Evolutionary conservation across 1,140 invertebrate genomes (phyloP), one percentile per base, ranked within the genome.

Genomic region (Drosophila dunni): DNA sequence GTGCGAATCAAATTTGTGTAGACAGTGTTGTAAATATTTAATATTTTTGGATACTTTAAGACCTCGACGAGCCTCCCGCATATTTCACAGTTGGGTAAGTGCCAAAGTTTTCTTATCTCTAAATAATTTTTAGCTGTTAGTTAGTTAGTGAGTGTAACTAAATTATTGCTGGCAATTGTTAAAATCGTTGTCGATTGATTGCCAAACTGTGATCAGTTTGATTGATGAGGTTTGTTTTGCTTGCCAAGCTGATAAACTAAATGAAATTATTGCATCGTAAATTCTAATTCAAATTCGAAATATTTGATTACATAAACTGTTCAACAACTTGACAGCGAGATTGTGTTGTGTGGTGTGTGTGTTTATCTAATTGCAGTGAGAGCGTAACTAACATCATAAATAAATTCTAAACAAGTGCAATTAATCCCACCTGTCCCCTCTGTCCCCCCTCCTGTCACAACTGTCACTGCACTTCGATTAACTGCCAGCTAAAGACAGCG

Each of bases 261-360:
- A 62, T 61, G 54, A 15, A 75, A 56, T 75, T 65, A 72, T 80
- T 50, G 56, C 51, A 67, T 76, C 62, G 71, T 75, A 75, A 79
- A 76, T 74, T 40, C 15, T 38, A 63, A 64, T 60, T 60, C 33
- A n/a, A 38, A 69, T 57, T 38, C 40, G 0, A 57, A 44, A 33
- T 36, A 13, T 62, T 44, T 34, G 50, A 44, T 60, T 61, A 62
- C 38, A 68, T 51, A 61, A 53, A 53, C 13, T 48, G 11, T 33
- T 34, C 9, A 36, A 36, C 34, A 38, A 17, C 53, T 20, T 24
- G 7, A 8, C 40, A 13, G 40, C 34, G n/a, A 15, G 24, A 29
- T 29, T 29, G 24, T 29, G 24, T 29, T 3, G 24, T 29, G 24
- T 29, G 24, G 3, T 4, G 24, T 29, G 7, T 48, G 53, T 62